Evolutionary conservation across 2,113 vertebrate species (phyloP), one percentile per base, ranked within the genome.

Genomic region (Tychaedon coryphoeus): DNA sequence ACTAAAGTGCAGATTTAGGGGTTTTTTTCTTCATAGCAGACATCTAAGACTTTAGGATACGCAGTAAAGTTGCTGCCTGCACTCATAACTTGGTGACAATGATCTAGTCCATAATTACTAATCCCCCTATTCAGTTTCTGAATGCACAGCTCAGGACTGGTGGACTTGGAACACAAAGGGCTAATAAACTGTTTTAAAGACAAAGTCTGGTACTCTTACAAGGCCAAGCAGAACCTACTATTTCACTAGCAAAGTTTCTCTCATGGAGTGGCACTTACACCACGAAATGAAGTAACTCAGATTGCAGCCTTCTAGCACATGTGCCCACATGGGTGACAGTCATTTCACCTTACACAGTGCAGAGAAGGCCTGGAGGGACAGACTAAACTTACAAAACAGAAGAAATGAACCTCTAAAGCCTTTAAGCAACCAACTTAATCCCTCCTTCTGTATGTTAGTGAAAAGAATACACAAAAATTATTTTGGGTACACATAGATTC

Each of bases 371-470:
- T 45, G 11, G 24, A 79, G 7, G 29, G 29, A 66, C 80, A 74
- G 56, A 65, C 62, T 65, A 53, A 61, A 58, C 47, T 48, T 76
- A 33, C 0, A 50, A 4, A 75, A 70, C 34, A 57, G 22, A 62
- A 81, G 7, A 91, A 67, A 88, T 45, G 2, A 95, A 69, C 12
- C 26, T 84, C 66, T 82, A 66, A 79, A 79, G 24, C 24, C 67
- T 64, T 70, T 73, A 88, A 62, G 34, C 23, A 64, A 45, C 38
- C 3, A 42, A 20, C 34, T 88, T 62, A n/a, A 36, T 62, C 42
- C 43, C 38, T 75, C 31, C 23, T 58, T 65, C 15, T 1, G 0
- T 42, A 62, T 0, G 0, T 38, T n/a, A 61, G 15, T 8, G 29
- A 57, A 57, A 88, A 78, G n/a, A 90, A 76, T 0, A 3, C 56